A percentile compares a stretch with the other conserved stretches of the same genome.
Evolutionary conservation across 1,140 invertebrate species (phyloP).

Genomic region (Chironomus tepperi): DNA sequence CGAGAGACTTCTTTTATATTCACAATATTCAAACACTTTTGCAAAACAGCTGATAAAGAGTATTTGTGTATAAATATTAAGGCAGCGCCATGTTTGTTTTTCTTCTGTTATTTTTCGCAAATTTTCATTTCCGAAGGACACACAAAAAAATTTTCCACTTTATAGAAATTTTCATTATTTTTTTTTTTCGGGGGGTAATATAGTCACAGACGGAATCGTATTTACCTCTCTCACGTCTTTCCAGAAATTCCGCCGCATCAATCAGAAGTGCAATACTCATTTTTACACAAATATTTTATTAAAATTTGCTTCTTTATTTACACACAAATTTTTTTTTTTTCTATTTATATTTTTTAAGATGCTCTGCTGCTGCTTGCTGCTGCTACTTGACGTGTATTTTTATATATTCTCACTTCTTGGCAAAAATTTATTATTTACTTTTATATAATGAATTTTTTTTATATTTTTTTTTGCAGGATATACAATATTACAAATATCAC

Average conservation of each 20-base stretch:
- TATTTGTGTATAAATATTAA: constrained; percentile 9
- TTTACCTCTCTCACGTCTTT: constrained; percentile 9
- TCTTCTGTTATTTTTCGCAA: neutral
- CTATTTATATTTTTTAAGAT: neutral
- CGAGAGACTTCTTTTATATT: neutral
- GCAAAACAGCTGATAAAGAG: neutral
- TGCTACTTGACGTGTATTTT: neutral
- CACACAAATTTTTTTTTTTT: neutral
- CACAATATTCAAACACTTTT: constrained; percentile 11
- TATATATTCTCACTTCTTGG: constrained; percentile 8
- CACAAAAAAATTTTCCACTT: neutral
- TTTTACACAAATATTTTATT: constrained; percentile 19
- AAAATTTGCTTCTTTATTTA: neutral
- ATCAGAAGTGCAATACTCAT: constrained; percentile 16
- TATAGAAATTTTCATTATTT: neutral
- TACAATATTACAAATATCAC: neutral
- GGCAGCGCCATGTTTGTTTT: constrained; percentile 18
- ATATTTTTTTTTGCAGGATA: neutral
- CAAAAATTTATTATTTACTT: neutral
- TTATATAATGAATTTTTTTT: neutral
- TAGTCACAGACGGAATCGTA: neutral
- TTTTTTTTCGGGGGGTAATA: neutral
- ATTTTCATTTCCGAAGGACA: neutral
- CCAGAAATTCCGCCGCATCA: constrained; percentile 16
- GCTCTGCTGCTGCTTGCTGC: neutral